A percentile compares a stretch with the other conserved stretches of the same genome.
Conservation (phyloP, 2,113 vertebrate species). For the Prionailurus viverrinus region DNA sequence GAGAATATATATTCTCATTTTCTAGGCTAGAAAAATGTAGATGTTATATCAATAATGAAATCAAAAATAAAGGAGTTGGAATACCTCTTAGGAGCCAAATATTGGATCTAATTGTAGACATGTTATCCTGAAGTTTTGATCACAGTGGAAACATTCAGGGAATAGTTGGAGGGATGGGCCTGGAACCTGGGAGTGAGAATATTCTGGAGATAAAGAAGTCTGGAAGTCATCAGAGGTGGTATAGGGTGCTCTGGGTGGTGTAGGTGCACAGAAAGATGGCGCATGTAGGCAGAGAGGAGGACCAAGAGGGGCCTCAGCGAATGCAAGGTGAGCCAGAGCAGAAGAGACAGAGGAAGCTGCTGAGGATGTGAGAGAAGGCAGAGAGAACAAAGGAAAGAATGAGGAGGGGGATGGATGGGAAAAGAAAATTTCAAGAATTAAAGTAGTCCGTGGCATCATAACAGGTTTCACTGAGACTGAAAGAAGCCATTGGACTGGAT, state of each 20-base stretch:
- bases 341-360: neutral
- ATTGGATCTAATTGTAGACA: neutral
- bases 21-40: neutral
- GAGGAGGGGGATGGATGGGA: neutral
- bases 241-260: accelerated
- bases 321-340: neutral
- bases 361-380: neutral
- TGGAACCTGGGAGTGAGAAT: too few relatives aligned
- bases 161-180: neutral
- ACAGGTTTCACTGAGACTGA: neutral
- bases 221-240: neutral
- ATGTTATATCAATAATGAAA: neutral
- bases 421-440: neutral
- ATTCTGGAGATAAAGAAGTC: neutral
- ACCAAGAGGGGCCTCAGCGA: neutral
- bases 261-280: neutral
- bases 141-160: neutral
- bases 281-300: neutral
- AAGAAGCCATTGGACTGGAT: neutral
- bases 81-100: neutral
- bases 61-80: neutral
- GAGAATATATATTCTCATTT: neutral
- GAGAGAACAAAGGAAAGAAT: neutral
- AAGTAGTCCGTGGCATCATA: neutral
- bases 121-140: neutral